These are phyloP conservation scores for Bucco capensis DNA, from an alignment of 2,113 vertebrate genomes.

Conservation along the genomic window DNA sequence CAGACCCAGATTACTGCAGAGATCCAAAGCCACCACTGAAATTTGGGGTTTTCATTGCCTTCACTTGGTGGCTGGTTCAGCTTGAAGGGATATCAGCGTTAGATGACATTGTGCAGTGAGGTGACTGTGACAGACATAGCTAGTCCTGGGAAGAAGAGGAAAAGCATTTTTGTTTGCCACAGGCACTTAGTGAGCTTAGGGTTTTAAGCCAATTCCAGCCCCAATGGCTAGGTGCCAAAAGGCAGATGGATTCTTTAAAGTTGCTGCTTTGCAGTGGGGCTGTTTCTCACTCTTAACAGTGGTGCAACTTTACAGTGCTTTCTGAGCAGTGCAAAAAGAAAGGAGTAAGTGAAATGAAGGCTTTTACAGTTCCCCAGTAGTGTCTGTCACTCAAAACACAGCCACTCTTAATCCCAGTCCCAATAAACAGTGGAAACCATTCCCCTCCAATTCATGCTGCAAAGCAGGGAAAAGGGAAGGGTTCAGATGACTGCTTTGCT, in stretches of 20 bases:
- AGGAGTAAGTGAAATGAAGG: not conserved
- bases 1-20: not conserved
- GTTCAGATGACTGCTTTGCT: not conserved
- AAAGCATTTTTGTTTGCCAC: not conserved
- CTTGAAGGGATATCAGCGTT: not conserved
- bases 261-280: not conserved
- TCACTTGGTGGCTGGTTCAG: not conserved
- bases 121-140: not conserved
- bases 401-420: not conserved
- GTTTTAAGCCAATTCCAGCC: not conserved
- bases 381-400: constrained; percentile 25
- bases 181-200: not conserved
- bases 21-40: not conserved
- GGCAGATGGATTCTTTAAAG: not conserved
- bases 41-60: not conserved
- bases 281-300: not conserved
- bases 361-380: constrained; percentile 8
- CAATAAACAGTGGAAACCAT: constrained; percentile 26
- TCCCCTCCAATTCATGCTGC: not conserved
- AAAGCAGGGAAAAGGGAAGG: not conserved
- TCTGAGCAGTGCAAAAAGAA: not conserved
- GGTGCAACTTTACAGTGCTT: not conserved
- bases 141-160: not conserved
- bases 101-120: not conserved
- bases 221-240: not conserved